phyloP scores from a whole-genome alignment of 2,797 vertebrate species.

The Anguilla pacifica region DNA sequence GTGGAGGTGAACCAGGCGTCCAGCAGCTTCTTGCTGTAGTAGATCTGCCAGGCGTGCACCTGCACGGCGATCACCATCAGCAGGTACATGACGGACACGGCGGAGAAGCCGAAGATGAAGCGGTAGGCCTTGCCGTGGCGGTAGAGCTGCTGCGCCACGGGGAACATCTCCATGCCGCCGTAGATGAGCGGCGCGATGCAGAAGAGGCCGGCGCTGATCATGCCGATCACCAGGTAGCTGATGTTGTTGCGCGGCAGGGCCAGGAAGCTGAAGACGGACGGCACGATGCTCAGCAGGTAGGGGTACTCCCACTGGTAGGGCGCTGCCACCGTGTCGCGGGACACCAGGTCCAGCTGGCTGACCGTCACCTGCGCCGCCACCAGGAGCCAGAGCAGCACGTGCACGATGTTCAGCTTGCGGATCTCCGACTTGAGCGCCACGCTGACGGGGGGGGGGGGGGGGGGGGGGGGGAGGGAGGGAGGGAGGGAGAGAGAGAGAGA shows the following conservation, averaged over 20 bases:
- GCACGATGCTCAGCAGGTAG: slow-evolving; percentile 87
- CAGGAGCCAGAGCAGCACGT: slow-evolving; percentile 84
- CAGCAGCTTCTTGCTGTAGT: slow-evolving; percentile 96
- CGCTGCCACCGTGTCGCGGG: slow-evolving; percentile 85
- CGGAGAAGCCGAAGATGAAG: slow-evolving; percentile 93
- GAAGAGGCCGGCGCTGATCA: slow-evolving; percentile 93
- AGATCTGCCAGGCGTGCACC: slow-evolving; percentile 94
- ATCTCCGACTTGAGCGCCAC: slow-evolving; percentile 84
- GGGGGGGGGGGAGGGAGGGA: too few species aligned
- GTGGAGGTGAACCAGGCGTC: slow-evolving; percentile 95
- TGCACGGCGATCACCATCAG: slow-evolving; percentile 86
- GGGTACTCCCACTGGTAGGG: slow-evolving; percentile 97
- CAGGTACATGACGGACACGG: slow-evolving; percentile 90
- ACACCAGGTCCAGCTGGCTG: slow-evolving; percentile 84
- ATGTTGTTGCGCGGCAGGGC: slow-evolving; percentile 95
- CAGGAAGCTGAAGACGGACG: slow-evolving; percentile 83
- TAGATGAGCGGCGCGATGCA: slow-evolving; percentile 91
- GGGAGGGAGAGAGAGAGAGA: too few species aligned
- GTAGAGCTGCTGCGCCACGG: slow-evolving; percentile 91
- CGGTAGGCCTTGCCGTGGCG: slow-evolving; percentile 93
- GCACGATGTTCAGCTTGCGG: slow-evolving; percentile 90
- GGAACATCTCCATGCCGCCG: slow-evolving; percentile 97
- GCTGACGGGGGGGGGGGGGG: slow-evolving; percentile 49
- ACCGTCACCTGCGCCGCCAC: slow-evolving; percentile 84
- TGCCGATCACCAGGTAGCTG: slow-evolving; percentile 94